Conservation (phyloP, 2,888 invertebrate genomes). For the Ariolimax columbianus region DNA sequence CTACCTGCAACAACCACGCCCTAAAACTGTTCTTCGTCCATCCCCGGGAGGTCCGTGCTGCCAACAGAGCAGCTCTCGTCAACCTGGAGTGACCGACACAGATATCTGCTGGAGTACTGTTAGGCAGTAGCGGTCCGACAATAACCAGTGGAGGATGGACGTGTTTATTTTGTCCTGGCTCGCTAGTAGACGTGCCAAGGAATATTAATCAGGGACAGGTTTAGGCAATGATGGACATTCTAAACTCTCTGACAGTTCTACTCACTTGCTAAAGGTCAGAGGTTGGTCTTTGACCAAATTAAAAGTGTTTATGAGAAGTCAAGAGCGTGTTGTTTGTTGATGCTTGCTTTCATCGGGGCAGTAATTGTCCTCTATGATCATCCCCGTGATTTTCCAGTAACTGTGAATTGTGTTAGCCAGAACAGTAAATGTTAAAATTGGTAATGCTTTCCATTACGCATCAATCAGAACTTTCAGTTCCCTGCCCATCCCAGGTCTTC, state of each 20-base stretch:
- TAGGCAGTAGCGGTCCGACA: slow-evolving; percentile 10
- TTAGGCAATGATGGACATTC: slow-evolving; percentile 8
- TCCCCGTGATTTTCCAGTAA: too few relatives aligned
- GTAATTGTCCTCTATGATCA: neutral
- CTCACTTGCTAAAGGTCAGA: slow-evolving; percentile 3
- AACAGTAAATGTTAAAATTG: too few relatives aligned
- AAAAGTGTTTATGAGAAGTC: neutral
- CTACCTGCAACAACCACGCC: neutral
- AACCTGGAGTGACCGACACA: neutral
- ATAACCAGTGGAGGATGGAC: neutral
- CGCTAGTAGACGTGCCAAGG: slow-evolving; percentile 40
- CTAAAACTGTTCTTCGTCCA: neutral
- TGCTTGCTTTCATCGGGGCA: neutral
- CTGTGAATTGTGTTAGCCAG: too few relatives aligned
- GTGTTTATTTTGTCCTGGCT: slow-evolving; percentile 28
- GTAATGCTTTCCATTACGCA: too few relatives aligned
- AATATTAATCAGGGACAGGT: slow-evolving; percentile 45
- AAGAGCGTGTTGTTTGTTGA: slow-evolving; percentile 1
- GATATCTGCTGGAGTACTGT: neutral
- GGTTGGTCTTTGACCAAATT: slow-evolving; percentile 12
- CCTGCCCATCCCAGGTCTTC: too few relatives aligned
- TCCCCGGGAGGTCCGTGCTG: neutral
- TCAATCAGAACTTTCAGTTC: too few relatives aligned
- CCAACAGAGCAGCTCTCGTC: neutral
- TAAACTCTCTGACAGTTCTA: slow-evolving; percentile 4